Percentiles rank a stretch among this genome's conserved stretches.
Evolutionary conservation across 2,113 vertebrate species (phyloP).

Genomic region (Pangasianodon hypophthalmus): DNA sequence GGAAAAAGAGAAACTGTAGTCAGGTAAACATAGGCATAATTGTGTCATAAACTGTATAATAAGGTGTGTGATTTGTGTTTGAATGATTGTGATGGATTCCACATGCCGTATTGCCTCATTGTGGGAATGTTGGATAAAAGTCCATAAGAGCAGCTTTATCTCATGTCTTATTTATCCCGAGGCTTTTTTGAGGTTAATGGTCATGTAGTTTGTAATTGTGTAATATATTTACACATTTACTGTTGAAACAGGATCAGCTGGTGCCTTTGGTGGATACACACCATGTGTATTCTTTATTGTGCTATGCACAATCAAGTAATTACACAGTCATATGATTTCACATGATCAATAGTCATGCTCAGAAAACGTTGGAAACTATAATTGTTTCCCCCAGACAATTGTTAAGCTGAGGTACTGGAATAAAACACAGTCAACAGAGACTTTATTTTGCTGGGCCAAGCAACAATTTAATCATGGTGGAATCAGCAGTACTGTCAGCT

Average conservation of each 20-base stretch:
- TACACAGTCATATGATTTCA: not conserved
- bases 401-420: not conserved
- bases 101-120: not conserved
- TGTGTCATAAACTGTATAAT: not conserved
- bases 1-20: not conserved
- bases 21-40: not conserved
- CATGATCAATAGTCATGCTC: not conserved
- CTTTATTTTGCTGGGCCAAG: too few species aligned
- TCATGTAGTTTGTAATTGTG: not conserved
- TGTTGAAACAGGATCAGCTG: not conserved
- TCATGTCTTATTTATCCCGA: not conserved
- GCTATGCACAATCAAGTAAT: too few species aligned
- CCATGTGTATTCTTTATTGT: not conserved
- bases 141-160: not conserved
- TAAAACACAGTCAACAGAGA: not conserved
- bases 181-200: too few species aligned
- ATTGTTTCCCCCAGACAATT: not conserved
- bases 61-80: not conserved
- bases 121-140: not conserved
- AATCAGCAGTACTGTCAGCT: too few species aligned
- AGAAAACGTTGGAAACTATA: not conserved
- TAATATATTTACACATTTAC: not conserved
- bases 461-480: too few species aligned
- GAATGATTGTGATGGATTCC: not conserved
- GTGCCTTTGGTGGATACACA: not conserved